Evolutionary conservation across 2,113 vertebrate genomes (phyloP).

Genomic region (Ascaphus truei): DNA sequence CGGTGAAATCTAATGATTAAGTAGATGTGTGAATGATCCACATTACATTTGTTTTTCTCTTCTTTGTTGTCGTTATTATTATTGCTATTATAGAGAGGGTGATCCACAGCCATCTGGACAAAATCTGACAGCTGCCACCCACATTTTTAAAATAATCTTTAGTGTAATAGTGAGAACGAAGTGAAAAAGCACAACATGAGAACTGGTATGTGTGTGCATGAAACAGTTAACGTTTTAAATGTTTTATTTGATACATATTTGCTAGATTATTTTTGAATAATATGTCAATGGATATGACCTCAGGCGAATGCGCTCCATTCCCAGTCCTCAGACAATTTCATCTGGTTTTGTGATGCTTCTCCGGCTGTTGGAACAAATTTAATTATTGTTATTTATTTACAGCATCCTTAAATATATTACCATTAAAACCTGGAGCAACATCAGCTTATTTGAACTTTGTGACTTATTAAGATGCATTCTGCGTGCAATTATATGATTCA

Average conservation of each 20-base stretch:
- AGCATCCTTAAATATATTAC: background rate
- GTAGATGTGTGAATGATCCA: too few relatives aligned
- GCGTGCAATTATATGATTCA: background rate
- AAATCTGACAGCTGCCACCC: background rate
- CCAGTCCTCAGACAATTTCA: too few relatives aligned
- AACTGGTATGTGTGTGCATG: too few relatives aligned
- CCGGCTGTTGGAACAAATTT: background rate
- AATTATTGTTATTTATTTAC: conserved; percentile 31
- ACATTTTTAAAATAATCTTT: background rate
- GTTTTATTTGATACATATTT: too few relatives aligned
- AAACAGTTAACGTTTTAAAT: too few relatives aligned
- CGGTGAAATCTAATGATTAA: too few relatives aligned
- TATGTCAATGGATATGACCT: too few relatives aligned
- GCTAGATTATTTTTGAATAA: too few relatives aligned
- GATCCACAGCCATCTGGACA: background rate
- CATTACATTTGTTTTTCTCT: too few relatives aligned
- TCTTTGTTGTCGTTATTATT: background rate
- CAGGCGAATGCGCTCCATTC: too few relatives aligned
- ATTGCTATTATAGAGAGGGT: background rate
- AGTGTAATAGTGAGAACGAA: too few relatives aligned
- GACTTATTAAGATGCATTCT: conserved; percentile 27
- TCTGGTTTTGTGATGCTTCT: background rate
- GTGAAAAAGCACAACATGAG: too few relatives aligned
- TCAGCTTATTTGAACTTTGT: conserved; percentile 7
- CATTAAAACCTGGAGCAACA: conserved; percentile 25